Evolutionary conservation across 1,140 invertebrate genomes (phyloP).

Genomic region (Gryon sp.): DNA sequence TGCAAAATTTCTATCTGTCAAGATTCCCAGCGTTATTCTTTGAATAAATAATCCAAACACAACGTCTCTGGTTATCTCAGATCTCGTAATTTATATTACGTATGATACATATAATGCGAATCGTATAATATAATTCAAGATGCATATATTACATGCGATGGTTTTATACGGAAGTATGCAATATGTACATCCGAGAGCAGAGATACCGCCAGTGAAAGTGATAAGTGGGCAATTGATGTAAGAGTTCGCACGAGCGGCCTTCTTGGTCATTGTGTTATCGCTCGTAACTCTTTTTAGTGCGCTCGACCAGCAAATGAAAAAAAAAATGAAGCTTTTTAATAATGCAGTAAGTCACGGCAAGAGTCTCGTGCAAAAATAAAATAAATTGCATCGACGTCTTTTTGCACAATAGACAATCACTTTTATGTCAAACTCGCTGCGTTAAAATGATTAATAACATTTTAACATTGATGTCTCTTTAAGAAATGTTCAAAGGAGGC

Average conservation of each 20-base stretch:
- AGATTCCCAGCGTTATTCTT: not conserved
- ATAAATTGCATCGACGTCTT: not conserved
- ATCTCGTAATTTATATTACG: conserved; percentile 10
- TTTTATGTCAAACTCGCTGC: conserved; percentile 10
- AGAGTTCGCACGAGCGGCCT: conserved; percentile 42
- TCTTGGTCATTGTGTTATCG: conserved; percentile 57
- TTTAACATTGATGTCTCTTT: conserved; percentile 29
- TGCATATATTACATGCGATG: conserved; percentile 13
- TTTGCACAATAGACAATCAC: conserved; percentile 15
- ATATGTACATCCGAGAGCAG: conserved; percentile 19
- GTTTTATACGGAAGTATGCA: conserved; percentile 11
- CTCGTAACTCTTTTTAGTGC: conserved; percentile 39
- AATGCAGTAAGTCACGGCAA: conserved; percentile 26
- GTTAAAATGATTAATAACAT: conserved; percentile 26
- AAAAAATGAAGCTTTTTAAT: too few species aligned
- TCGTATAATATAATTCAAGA: conserved; percentile 15
- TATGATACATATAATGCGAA: conserved; percentile 21
- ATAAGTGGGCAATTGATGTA: conserved; percentile 65
- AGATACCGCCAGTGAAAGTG: conserved; percentile 65
- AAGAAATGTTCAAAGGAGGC: too few species aligned
- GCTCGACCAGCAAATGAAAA: too few species aligned
- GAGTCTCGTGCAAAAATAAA: not conserved
- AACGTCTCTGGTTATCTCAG: not conserved
- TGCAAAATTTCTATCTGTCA: too few species aligned
- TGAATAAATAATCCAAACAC: not conserved